Evolutionary conservation across 1,140 invertebrate species (phyloP).

Genomic region (Oedothorax gibbosus): DNA sequence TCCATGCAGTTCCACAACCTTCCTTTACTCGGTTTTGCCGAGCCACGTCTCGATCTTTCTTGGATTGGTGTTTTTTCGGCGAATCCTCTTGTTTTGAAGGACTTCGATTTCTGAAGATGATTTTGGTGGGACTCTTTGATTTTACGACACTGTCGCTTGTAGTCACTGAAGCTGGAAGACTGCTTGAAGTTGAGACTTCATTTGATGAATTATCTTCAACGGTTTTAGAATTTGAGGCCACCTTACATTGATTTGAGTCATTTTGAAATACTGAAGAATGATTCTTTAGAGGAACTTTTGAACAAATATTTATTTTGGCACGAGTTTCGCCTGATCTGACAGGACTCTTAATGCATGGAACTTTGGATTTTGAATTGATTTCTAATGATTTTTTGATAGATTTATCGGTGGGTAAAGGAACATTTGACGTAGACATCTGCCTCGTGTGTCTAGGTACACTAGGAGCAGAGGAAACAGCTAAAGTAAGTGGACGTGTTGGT

Average conservation of each 20-base stretch:
- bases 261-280: conserved; percentile 2
- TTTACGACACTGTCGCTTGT: not conserved
- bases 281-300: conserved; percentile 23
- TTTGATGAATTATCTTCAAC: not conserved
- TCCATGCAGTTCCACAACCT: conserved; percentile 80
- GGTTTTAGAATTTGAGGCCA: not conserved
- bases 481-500: conserved; percentile 35
- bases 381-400: too few species aligned
- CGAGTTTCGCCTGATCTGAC: conserved; percentile 2
- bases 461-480: conserved; percentile 29
- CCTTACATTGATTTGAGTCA: not conserved
- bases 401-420: not conserved
- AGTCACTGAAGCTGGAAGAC: conserved; percentile 27
- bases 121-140: conserved; percentile 22
- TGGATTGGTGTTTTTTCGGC: conserved; percentile 17
- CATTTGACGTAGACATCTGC: not conserved
- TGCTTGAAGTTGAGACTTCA: not conserved
- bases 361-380: too few species aligned
- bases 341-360: not conserved
- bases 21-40: conserved; percentile 69
- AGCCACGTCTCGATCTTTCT: not conserved
- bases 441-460: conserved; percentile 16
- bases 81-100: not conserved
- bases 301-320: conserved; percentile 21
- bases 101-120: conserved; percentile 26